Evolutionary conservation across 2,888 invertebrate genomes (phyloP), one percentile per base, ranked within the genome.

Genomic region (Rotaria magnacalcarata): DNA sequence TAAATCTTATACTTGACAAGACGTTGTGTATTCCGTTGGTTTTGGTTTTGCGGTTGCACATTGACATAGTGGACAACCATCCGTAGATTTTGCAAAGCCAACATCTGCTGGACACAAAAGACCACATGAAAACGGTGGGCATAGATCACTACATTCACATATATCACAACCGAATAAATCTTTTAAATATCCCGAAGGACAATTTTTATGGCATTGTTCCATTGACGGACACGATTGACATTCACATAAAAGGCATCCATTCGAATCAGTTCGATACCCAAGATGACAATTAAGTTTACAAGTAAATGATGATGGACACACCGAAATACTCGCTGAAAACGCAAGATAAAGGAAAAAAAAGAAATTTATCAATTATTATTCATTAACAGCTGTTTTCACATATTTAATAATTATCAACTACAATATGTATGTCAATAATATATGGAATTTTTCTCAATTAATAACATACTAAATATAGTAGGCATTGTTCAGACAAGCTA

Each of bases 221-320:
- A 80, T 80, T 14, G 80, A 8, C n/a, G 80, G 80, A 47, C 80
- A 80, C n/a, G 80, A 80, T 80, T 80, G 80, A 80, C 80, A 80
- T 47, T 80, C 80, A n/a, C 80, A 80, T n/a, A 21, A 4, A 10
- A 80, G 47, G 47, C 80, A 80, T 41, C 80, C 80, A 80, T 80
- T 24, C 4, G 47, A 47, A 47, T 80, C 80, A 24, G 80, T 80
- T 47, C 47, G 80, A 47, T 80, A 80, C 0, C 80, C 80, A 43
- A 80, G 47, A n/a, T 24, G 47, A 47, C 80, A 80, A 80, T 80
- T 80, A 11, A 80, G 47, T n/a, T 47, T 7, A 47, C 80, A 80
- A n/a, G 21, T 34, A n/a, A 80, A 47, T 14, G 80, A 47, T n/a
- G 24, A 10, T 47, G 80, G n/a, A 80, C 80, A 80, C 19, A 80